These are phyloP conservation scores for Ormyrus labotus DNA, from an alignment of 2,888 invertebrate species.

Conservation along the genomic window DNA sequence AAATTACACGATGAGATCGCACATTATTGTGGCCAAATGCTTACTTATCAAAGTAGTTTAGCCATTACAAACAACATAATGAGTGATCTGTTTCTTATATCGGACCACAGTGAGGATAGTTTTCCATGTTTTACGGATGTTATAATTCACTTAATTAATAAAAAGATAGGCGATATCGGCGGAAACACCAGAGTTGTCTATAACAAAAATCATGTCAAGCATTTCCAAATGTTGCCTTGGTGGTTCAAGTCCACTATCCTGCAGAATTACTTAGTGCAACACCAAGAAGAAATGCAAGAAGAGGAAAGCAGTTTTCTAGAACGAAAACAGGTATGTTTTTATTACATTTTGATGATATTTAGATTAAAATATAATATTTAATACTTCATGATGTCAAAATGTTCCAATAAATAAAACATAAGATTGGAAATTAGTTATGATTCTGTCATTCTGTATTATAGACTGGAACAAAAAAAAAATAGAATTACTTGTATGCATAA, in stretches of 20 bases:
- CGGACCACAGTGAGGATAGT: conserved; percentile 48
- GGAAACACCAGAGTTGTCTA: conserved; percentile 77
- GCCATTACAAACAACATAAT: conserved; percentile 63
- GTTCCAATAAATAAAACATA: too few relatives aligned
- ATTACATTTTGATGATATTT: too few relatives aligned
- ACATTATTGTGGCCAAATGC: conserved; percentile 64
- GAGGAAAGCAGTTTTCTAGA: too few relatives aligned
- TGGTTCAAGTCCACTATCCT: conserved; percentile 76
- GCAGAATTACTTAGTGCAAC: conserved; percentile 58
- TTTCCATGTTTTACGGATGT: conserved; percentile 66
- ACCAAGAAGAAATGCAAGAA: neutral
- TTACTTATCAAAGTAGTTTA: conserved; percentile 61
- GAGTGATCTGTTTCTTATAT: conserved; percentile 63
- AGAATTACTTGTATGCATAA: too few relatives aligned
- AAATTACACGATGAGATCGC: conserved; percentile 63
- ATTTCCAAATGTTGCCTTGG: conserved; percentile 79
- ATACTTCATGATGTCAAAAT: too few relatives aligned
- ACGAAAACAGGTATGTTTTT: too few relatives aligned
- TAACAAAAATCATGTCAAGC: conserved; percentile 77
- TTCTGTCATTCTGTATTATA: too few relatives aligned
- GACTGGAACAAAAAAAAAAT: too few relatives aligned
- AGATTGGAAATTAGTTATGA: too few relatives aligned
- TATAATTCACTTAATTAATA: conserved; percentile 66
- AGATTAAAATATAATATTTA: too few relatives aligned
- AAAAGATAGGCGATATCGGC: conserved; percentile 64